Conservation (phyloP, 2,888 invertebrate species). For the Asteroscopus sphinx region DNA sequence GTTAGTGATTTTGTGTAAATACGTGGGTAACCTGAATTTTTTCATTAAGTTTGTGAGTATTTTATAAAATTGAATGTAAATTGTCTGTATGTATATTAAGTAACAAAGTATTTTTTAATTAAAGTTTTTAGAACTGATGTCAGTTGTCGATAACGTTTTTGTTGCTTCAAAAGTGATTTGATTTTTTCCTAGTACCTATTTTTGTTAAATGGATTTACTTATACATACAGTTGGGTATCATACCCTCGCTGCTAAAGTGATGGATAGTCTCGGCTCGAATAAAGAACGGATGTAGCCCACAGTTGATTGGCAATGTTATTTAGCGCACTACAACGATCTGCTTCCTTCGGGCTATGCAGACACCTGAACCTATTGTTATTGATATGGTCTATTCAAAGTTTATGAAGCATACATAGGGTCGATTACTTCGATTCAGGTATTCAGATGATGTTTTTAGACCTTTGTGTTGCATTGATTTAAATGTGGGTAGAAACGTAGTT, state of each 20-base stretch:
- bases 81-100: too few species aligned
- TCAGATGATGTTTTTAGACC: not conserved
- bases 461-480: conserved; percentile 2
- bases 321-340: conserved; percentile 59
- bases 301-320: conserved; percentile 68
- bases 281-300: conserved; percentile 71
- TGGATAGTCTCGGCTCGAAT: conserved; percentile 73
- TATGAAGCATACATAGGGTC: conserved; percentile 9
- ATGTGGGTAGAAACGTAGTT: conserved; percentile 4
- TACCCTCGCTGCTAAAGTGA: conserved; percentile 66
- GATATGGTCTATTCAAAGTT: conserved; percentile 13
- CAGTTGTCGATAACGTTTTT: too few species aligned
- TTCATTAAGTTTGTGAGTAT: not conserved
- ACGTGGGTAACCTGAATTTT: conserved; percentile 14
- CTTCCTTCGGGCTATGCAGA: conserved; percentile 55
- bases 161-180: too few species aligned
- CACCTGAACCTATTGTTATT: conserved; percentile 57
- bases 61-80: too few species aligned
- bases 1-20: conserved; percentile 14
- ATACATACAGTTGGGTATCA: conserved; percentile 5
- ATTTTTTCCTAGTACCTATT: too few species aligned
- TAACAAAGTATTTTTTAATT: too few species aligned
- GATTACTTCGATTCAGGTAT: conserved; percentile 8
- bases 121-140: too few species aligned
- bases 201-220: not conserved